Evolutionary conservation across 2,888 invertebrate species (phyloP).

Genomic region (Microctonus aethiopoides): DNA sequence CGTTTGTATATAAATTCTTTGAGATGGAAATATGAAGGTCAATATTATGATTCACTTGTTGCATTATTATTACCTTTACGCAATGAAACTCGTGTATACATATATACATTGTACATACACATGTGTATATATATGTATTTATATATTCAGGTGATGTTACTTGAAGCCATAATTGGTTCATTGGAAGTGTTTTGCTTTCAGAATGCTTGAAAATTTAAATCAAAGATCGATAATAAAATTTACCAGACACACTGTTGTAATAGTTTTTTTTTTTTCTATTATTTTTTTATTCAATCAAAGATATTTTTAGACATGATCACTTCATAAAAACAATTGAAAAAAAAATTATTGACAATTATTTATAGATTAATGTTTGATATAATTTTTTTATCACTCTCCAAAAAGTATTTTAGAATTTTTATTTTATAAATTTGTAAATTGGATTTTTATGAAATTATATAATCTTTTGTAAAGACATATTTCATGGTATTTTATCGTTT

Average conservation of each 20-base stretch:
- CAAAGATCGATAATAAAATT: no score
- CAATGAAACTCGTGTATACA: not conserved
- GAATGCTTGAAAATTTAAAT: not conserved
- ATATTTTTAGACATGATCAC: not conserved
- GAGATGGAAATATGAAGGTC: not conserved
- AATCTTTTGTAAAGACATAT: no score
- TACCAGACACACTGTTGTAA: not conserved
- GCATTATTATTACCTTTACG: not conserved
- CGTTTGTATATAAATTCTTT: not conserved
- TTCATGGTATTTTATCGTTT: no score
- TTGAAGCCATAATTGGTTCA: not conserved
- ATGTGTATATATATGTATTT: no score
- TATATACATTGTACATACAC: not conserved
- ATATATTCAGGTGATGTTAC: not conserved
- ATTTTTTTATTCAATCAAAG: not conserved
- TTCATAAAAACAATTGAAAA: not conserved
- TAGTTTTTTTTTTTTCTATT: not conserved
- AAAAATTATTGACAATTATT: no score
- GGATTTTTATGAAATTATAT: no score
- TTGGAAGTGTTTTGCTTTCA: not conserved
- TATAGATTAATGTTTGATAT: no score
- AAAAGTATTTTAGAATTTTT: no score
- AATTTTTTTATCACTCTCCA: no score
- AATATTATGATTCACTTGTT: constrained; percentile 5
- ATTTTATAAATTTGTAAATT: no score